Conservation (phyloP, 1,140 invertebrate species). For the Drosophila prosaltans region DNA sequence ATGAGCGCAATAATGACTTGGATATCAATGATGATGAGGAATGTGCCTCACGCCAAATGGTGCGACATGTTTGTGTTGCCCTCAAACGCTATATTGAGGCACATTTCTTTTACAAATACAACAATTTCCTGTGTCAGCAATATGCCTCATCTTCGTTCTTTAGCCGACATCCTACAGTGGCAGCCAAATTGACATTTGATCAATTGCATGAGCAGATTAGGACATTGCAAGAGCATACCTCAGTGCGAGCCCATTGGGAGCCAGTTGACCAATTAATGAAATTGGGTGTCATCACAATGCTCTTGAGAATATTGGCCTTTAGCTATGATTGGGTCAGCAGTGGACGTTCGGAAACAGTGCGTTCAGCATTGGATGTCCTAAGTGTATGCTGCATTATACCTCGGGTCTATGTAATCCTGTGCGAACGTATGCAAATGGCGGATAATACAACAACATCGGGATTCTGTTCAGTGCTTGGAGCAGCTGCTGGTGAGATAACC, state of each 20-base stretch:
- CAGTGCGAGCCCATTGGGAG: conserved; percentile 90
- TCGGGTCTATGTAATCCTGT: conserved; percentile 91
- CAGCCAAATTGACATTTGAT: conserved; percentile 86
- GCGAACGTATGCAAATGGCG: conserved; percentile 90
- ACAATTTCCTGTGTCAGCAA: conserved; percentile 88
- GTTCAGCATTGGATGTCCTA: conserved; percentile 94
- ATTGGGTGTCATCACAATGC: conserved; percentile 91
- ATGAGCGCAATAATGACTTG: conserved; percentile 86
- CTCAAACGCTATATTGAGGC: conserved; percentile 96
- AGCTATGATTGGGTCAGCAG: conserved; percentile 96
- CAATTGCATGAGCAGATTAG: conserved; percentile 94
- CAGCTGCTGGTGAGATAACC: conserved; percentile 95
- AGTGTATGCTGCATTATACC: conserved; percentile 95
- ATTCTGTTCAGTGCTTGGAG: conserved; percentile 89
- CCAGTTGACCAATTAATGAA: conserved; percentile 94
- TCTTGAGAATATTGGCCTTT: conserved; percentile 94
- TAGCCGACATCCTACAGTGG: conserved; percentile 62
- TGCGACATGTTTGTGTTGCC: conserved; percentile 95
- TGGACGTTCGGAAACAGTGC: conserved; percentile 93
- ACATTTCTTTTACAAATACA: conserved; percentile 93
- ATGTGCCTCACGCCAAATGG: conserved; percentile 96
- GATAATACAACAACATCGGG: conserved; percentile 89
- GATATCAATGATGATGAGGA: conserved; percentile 94
- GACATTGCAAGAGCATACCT: conserved; percentile 90
- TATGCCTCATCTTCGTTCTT: conserved; percentile 60